These are phyloP conservation scores for Drosophila biarmipes DNA, from an alignment of 1,140 invertebrate species.

Conservation along the genomic window DNA sequence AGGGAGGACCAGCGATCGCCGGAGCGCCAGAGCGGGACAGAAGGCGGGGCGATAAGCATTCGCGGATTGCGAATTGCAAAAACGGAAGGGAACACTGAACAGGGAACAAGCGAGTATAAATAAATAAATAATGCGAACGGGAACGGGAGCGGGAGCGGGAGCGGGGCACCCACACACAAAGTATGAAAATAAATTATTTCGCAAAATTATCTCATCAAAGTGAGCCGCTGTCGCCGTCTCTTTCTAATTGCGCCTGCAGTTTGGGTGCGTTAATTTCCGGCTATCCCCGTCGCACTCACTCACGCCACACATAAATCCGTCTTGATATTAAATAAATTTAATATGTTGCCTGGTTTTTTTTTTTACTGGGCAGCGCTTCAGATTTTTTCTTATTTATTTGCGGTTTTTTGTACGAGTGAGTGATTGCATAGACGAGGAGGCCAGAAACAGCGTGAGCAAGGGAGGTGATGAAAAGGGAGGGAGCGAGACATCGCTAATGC, in stretches of 20 bases:
- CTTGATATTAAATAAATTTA: constrained; percentile 40
- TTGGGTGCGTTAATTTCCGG: constrained; percentile 54
- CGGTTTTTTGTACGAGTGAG: constrained; percentile 45
- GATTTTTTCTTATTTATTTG: constrained; percentile 21
- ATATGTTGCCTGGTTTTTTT: constrained; percentile 10
- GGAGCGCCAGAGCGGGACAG: constrained; percentile 3
- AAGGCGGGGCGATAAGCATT: constrained; percentile 19
- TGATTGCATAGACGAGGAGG: constrained; percentile 54
- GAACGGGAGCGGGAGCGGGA: constrained; percentile 7
- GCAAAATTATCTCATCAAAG: constrained; percentile 73
- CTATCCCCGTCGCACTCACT: neutral
- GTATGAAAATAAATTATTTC: constrained; percentile 41
- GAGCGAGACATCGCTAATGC: constrained; percentile 53
- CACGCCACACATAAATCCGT: constrained; percentile 6
- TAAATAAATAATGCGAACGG: constrained; percentile 62
- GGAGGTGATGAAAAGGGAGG: neutral
- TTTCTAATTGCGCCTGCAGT: constrained; percentile 32
- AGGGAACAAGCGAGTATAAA: constrained; percentile 45
- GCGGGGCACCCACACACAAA: constrained; percentile 7
- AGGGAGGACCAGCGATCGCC: constrained; percentile 6
- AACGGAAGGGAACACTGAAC: constrained; percentile 48
- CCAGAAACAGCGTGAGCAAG: neutral
- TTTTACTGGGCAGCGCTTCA: neutral
- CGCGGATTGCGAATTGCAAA: constrained; percentile 65
- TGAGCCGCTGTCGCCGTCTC: constrained; percentile 5